A percentile compares a stretch with the other conserved stretches of the same genome.
These are phyloP conservation scores for Azorinus chamasolen DNA, from an alignment of 2,888 invertebrate genomes.

Conservation along the genomic window DNA sequence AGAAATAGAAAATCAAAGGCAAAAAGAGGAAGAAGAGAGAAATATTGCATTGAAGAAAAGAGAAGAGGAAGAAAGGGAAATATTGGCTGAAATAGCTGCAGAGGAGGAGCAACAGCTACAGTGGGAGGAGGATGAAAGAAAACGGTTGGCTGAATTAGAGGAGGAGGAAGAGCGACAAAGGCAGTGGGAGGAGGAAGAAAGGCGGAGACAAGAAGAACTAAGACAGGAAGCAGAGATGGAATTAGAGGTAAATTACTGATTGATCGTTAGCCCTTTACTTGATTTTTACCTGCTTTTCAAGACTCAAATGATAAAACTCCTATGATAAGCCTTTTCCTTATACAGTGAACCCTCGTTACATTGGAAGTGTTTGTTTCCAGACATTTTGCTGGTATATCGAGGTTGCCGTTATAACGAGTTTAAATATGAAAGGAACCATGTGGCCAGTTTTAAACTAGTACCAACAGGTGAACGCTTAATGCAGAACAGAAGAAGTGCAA, in stretches of 20 bases:
- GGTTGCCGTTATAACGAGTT: no score
- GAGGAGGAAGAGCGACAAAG: slow-evolving; percentile 63
- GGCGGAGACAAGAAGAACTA: slow-evolving; percentile 53
- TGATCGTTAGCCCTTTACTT: no score
- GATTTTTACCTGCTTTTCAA: no score
- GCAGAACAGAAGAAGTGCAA: no score
- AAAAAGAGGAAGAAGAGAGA: slow-evolving; percentile 38
- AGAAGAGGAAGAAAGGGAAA: slow-evolving; percentile 57
- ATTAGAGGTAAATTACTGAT: slow-evolving; percentile 42
- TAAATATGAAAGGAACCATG: no score
- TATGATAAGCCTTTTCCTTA: no score
- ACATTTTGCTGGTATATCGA: no score
- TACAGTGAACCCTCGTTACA: no score
- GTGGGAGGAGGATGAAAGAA: slow-evolving; percentile 49
- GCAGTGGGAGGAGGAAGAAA: slow-evolving; percentile 64
- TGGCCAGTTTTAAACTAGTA: no score
- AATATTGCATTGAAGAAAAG: slow-evolving; percentile 35
- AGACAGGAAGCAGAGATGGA: slow-evolving; percentile 68
- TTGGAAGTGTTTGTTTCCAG: no score
- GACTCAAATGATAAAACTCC: no score
- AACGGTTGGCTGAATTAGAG: slow-evolving; percentile 47
- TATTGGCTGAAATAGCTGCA: slow-evolving; percentile 52
- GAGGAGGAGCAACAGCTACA: slow-evolving; percentile 63
- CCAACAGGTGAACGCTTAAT: no score
- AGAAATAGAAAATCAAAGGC: slow-evolving; percentile 26